Evolutionary conservation across 2,888 invertebrate species (phyloP), one percentile per base, ranked within the genome.

Genomic region (Phania funesta): DNA sequence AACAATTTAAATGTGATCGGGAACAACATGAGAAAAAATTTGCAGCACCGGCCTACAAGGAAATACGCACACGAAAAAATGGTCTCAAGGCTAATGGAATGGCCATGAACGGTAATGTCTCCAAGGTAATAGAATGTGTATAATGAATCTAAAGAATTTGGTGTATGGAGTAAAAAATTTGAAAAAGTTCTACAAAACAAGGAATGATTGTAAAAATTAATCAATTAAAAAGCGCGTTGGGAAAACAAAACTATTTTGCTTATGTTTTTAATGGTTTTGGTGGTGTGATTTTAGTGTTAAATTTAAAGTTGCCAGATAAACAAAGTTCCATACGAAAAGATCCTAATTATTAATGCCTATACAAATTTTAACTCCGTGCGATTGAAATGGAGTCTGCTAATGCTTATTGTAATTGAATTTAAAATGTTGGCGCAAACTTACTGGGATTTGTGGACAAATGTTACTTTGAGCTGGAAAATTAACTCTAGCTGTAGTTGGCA

Each of bases 21-120:
- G 80, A 84, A 52, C 50, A 84, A 62, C 54, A 67, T 83, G 79
- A 85, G 11, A 83, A 85, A 0, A 88, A 88, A 71, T 89, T 87
- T 70, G 87, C 88, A 32, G 84, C 88, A 46, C 87, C 88, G 79
- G 89, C 88, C 0, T 88, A 88, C 67, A 86, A 85, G 41, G 85
- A 89, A 84, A 88, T 89, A 56, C 88, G 89, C 52, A 87, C 88
- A 67, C 85, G 87, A 68, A 86, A 85, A 84, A 86, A 86, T 71
- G 85, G 85, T 56, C 84, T 84, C 70, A 86, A 85, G 80, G 84
- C 75, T 68, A 79, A 82, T 32, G 68, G 78, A 54, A 54, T 65
- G 35, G 32, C 79, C 70, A 73, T 68, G 41, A 80, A 67, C 16
- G 86, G 85, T 54, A 84, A 85, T 7, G 84, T 84, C 74, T 78